Conservation (phyloP, 1,140 invertebrate species). For the Philotrypesis tridentata region DNA sequence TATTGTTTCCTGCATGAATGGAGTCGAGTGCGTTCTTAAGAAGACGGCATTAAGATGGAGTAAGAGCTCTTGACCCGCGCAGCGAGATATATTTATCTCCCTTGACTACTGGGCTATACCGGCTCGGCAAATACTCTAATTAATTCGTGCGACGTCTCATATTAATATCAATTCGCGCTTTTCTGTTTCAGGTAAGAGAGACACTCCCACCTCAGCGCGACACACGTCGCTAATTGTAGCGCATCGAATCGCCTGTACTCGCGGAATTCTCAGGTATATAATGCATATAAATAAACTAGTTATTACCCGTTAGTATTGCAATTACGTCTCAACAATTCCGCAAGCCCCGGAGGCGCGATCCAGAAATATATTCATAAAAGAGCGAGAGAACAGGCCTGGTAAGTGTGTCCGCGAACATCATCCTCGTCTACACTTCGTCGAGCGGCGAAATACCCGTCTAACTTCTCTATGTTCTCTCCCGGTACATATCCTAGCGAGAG, state of each 20-base stretch:
- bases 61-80: neutral
- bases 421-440: neutral
- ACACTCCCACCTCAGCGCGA: too few species aligned
- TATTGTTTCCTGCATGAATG: neutral
- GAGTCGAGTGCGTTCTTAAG: neutral
- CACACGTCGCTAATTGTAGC: too few species aligned
- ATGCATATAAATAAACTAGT: too few species aligned
- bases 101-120: neutral
- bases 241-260: too few species aligned
- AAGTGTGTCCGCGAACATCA: neutral
- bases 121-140: neutral
- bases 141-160: too few species aligned
- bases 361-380: neutral
- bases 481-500: neutral
- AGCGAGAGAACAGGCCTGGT: neutral
- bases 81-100: neutral
- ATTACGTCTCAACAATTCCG: too few species aligned
- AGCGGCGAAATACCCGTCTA: neutral
- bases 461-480: neutral
- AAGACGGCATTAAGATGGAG: neutral
- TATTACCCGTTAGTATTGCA: too few species aligned
- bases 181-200: too few species aligned
- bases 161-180: too few species aligned
- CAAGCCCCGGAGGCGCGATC: neutral
- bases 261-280: too few species aligned